A percentile compares a stretch with the other conserved stretches of the same genome.
phyloP scores from a whole-genome alignment of 1,140 invertebrate species.

The Pseudomyrmex dendroicus region DNA sequence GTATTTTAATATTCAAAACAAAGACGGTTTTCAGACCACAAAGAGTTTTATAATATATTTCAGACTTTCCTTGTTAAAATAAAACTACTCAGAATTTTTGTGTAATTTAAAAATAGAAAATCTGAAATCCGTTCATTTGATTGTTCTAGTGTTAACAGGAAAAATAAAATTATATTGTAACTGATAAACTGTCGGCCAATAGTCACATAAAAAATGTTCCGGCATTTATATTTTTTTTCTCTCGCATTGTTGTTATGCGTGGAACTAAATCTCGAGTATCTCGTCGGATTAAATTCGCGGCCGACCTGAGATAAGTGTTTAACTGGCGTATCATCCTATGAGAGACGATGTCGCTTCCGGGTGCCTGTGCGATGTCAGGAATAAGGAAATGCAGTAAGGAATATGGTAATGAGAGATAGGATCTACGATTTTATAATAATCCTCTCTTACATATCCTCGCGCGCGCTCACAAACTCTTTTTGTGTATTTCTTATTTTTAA shows the following conservation, averaged over 20 bases:
- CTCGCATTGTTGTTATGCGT: background rate
- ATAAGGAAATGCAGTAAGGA: conserved; percentile 60
- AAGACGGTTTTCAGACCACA: too few species aligned
- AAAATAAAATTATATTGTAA: too few species aligned
- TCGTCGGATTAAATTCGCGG: conserved; percentile 13
- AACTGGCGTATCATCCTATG: conserved; percentile 60
- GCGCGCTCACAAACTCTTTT: background rate
- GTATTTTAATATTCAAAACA: too few species aligned
- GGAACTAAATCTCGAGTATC: conserved; percentile 11
- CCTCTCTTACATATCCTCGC: background rate
- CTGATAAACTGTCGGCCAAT: conserved; percentile 4
- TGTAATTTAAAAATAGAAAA: too few species aligned
- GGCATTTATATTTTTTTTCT: background rate
- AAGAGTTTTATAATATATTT: too few species aligned
- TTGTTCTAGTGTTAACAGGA: too few species aligned
- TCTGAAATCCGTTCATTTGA: too few species aligned
- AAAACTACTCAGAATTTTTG: too few species aligned
- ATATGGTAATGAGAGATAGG: conserved; percentile 60
- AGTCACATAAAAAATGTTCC: background rate
- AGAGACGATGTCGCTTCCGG: conserved; percentile 63
- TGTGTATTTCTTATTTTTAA: background rate
- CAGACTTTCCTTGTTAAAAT: too few species aligned
- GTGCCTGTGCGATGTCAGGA: conserved; percentile 60
- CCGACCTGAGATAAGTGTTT: conserved; percentile 59
- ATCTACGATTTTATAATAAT: conserved; percentile 39